Percentiles rank a stretch among this genome's conserved stretches.
Evolutionary conservation across 2,888 invertebrate species (phyloP).

Genomic region (Margaritifera margaritifera): DNA sequence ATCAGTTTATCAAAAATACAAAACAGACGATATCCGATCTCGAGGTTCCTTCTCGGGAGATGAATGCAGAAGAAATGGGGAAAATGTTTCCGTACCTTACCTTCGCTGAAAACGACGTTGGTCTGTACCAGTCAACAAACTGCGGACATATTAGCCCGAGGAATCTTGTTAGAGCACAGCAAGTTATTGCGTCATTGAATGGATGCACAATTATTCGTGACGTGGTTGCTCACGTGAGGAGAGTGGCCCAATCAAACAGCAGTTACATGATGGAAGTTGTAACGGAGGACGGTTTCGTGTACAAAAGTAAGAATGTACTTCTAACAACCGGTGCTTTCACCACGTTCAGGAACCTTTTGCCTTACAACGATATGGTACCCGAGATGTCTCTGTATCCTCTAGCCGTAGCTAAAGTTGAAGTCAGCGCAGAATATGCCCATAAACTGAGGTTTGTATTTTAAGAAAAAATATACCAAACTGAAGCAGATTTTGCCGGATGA

Average conservation of each 20-base stretch:
- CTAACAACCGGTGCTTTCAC: constrained; percentile 38
- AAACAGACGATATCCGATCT: constrained; percentile 12
- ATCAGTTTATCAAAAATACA: constrained; percentile 10
- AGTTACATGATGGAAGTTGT: constrained; percentile 11
- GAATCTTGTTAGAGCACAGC: constrained; percentile 35
- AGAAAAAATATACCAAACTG: neutral
- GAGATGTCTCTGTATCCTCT: constrained; percentile 15
- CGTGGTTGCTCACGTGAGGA: constrained; percentile 19
- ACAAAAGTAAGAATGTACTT: constrained; percentile 28
- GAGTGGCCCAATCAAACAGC: constrained; percentile 4
- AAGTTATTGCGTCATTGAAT: constrained; percentile 23
- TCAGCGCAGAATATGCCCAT: constrained; percentile 17
- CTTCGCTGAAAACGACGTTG: constrained; percentile 23
- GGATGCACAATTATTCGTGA: constrained; percentile 40
- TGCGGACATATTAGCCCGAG: constrained; percentile 40
- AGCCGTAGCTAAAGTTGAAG: constrained; percentile 33
- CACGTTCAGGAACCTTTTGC: constrained; percentile 25
- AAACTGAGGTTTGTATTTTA: constrained; percentile 24
- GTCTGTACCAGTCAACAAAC: constrained; percentile 14
- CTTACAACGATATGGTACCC: constrained; percentile 6
- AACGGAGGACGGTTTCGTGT: constrained; percentile 18
- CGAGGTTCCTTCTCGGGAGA: neutral
- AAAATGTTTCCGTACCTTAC: constrained; percentile 30
- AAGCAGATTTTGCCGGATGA: neutral
- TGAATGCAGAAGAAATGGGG: constrained; percentile 11